Conservation (phyloP, 2,888 invertebrate genomes). For the Gasteruption jaculator region DNA sequence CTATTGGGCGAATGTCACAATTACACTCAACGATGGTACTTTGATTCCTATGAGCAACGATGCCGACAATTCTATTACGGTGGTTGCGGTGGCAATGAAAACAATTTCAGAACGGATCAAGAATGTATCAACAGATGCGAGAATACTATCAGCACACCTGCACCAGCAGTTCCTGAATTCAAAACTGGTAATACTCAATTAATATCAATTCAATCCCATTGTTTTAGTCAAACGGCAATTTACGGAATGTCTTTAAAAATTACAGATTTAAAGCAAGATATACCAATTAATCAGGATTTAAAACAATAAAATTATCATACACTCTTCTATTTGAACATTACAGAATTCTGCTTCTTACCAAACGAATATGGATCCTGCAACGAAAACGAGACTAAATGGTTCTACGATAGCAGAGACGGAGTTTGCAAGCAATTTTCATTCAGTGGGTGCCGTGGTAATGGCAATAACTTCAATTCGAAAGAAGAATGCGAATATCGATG, state of each 20-base stretch:
- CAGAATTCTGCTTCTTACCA: slow-evolving; percentile 67
- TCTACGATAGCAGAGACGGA: slow-evolving; percentile 68
- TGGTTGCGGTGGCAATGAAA: slow-evolving; percentile 88
- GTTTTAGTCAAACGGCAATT: too few species aligned
- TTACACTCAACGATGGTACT: slow-evolving; percentile 77
- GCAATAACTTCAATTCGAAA: slow-evolving; percentile 69
- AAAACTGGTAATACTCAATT: slow-evolving; percentile 37
- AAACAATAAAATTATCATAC: not conserved
- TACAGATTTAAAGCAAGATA: too few species aligned
- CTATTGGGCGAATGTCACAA: slow-evolving; percentile 73
- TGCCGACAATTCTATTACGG: slow-evolving; percentile 85
- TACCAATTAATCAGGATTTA: not conserved
- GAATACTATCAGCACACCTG: slow-evolving; percentile 49
- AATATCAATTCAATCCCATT: not conserved
- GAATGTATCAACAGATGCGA: slow-evolving; percentile 67
- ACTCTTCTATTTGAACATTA: slow-evolving; percentile 20
- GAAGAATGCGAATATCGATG: slow-evolving; percentile 71
- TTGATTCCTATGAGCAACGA: slow-evolving; percentile 66
- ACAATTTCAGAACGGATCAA: slow-evolving; percentile 70
- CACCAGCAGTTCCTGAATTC: slow-evolving; percentile 43
- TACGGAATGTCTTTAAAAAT: too few species aligned
- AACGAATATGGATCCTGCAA: slow-evolving; percentile 67
- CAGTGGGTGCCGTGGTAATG: slow-evolving; percentile 79
- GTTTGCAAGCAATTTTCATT: slow-evolving; percentile 75
- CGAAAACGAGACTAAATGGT: slow-evolving; percentile 60